A percentile compares a stretch with the other conserved stretches of the same genome.
phyloP scores from a whole-genome alignment of 2,888 invertebrate genomes.

The Andrena fulva region DNA sequence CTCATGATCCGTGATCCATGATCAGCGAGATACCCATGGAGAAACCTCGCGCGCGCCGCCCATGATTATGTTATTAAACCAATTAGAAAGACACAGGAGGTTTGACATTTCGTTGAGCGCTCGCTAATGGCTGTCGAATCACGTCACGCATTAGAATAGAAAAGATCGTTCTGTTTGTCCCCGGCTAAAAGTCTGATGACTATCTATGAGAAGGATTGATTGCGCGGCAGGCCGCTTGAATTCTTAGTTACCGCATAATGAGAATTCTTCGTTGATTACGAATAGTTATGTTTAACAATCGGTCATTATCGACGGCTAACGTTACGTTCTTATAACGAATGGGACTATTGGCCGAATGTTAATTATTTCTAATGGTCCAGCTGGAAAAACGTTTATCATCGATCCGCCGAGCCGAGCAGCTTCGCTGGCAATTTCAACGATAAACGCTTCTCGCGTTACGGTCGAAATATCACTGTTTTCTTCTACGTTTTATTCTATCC shows the following conservation, averaged over 20 bases:
- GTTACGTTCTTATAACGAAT: slow-evolving; percentile 61
- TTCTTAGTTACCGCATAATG: slow-evolving; percentile 62
- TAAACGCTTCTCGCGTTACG: neutral
- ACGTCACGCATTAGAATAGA: slow-evolving; percentile 70
- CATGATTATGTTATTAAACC: slow-evolving; percentile 47
- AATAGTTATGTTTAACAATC: slow-evolving; percentile 66
- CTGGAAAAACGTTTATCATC: neutral
- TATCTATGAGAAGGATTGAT: slow-evolving; percentile 69
- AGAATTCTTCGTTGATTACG: slow-evolving; percentile 65
- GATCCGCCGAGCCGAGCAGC: neutral
- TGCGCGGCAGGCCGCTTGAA: slow-evolving; percentile 55
- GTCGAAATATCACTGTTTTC: neutral
- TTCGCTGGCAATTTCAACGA: neutral
- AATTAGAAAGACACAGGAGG: slow-evolving; percentile 48
- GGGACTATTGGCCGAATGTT: slow-evolving; percentile 54
- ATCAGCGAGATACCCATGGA: slow-evolving; percentile 1
- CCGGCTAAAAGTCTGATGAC: slow-evolving; percentile 61
- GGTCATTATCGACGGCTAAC: slow-evolving; percentile 65
- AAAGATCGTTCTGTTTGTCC: slow-evolving; percentile 68
- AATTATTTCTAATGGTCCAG: slow-evolving; percentile 22
- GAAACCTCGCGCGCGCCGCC: neutral
- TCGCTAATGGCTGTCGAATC: slow-evolving; percentile 57
- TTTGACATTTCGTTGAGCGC: slow-evolving; percentile 64
- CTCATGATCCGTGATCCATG: neutral
- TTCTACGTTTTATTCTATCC: neutral